Conservation (phyloP, 2,113 vertebrate species). For the Epinephelus cyanopodus region DNA sequence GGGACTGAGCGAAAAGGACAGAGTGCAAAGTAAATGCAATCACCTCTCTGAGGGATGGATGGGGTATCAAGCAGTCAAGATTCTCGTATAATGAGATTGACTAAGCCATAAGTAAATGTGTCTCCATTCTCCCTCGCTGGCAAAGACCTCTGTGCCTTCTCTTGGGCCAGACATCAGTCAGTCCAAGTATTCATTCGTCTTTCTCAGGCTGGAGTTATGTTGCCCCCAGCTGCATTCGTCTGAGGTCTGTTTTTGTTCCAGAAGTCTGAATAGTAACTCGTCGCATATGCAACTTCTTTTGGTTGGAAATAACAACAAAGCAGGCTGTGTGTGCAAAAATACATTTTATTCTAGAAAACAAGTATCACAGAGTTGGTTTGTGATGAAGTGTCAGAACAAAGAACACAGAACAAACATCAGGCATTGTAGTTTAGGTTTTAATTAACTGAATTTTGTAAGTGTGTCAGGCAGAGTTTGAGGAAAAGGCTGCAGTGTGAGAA, state of each 20-base stretch:
- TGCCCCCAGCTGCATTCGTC: conserved; percentile 4
- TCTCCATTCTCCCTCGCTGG: conserved; percentile 16
- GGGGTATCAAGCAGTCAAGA: conserved; percentile 35
- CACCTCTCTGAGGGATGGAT: conserved; percentile 40
- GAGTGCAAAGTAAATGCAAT: conserved; percentile 18
- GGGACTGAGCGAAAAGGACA: conserved; percentile 21
- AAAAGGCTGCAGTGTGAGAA: not conserved
- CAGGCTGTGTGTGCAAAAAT: not conserved
- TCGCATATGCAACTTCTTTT: not conserved
- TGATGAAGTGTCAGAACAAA: not conserved
- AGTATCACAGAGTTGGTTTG: not conserved
- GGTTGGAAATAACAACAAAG: not conserved
- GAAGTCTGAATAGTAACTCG: conserved; percentile 14
- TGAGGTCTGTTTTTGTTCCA: conserved; percentile 4
- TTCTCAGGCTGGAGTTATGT: not conserved
- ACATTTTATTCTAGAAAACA: not conserved
- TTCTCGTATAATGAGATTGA: conserved; percentile 49
- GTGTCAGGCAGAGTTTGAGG: not conserved
- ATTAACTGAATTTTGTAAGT: not conserved
- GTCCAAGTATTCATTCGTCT: conserved; percentile 19
- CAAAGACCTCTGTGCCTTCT: conserved; percentile 32
- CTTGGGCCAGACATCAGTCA: conserved; percentile 49
- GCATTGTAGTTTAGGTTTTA: not conserved
- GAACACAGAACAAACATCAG: not conserved
- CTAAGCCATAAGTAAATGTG: conserved; percentile 42